Evolutionary conservation across 2,888 invertebrate species (phyloP).

Genomic region (Leucophenga montana): DNA sequence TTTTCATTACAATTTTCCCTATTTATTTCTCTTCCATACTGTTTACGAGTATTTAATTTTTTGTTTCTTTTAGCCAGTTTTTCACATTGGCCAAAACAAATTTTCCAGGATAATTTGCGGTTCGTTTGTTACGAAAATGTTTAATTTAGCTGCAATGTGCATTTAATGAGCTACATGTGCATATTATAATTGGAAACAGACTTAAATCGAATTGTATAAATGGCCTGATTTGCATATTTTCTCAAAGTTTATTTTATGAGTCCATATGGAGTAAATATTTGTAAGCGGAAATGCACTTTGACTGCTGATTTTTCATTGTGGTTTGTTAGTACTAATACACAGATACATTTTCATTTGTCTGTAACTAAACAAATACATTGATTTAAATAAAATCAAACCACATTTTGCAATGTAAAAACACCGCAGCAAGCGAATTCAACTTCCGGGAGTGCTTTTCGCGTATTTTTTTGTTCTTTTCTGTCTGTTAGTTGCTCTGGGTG

Average conservation of each 20-base stretch:
- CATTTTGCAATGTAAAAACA: conserved; percentile 4
- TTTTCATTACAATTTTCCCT: conserved; percentile 20
- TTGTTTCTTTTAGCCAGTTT: conserved; percentile 20
- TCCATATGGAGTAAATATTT: neutral
- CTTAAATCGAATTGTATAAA: conserved; percentile 8
- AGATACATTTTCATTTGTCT: neutral
- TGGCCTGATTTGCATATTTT: no score
- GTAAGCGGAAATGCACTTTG: conserved; percentile 43
- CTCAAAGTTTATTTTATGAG: no score
- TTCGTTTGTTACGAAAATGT: conserved; percentile 45
- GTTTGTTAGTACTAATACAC: conserved; percentile 30
- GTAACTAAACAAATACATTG: neutral
- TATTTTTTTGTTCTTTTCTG: neutral
- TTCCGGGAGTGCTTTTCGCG: conserved; percentile 1
- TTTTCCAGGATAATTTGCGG: conserved; percentile 52
- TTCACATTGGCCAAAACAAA: conserved; percentile 41
- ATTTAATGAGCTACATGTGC: conserved; percentile 43
- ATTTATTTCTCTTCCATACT: conserved; percentile 38
- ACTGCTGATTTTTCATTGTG: conserved; percentile 43
- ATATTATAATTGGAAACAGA: no score
- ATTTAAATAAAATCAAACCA: conserved; percentile 7
- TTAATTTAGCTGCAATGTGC: conserved; percentile 30
- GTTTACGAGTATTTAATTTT: neutral
- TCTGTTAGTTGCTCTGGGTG: neutral
- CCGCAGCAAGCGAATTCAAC: neutral